Percentiles rank a stretch among this genome's conserved stretches.
Conservation (phyloP, 2,888 invertebrate genomes). For the Eucera pruinosa region DNA sequence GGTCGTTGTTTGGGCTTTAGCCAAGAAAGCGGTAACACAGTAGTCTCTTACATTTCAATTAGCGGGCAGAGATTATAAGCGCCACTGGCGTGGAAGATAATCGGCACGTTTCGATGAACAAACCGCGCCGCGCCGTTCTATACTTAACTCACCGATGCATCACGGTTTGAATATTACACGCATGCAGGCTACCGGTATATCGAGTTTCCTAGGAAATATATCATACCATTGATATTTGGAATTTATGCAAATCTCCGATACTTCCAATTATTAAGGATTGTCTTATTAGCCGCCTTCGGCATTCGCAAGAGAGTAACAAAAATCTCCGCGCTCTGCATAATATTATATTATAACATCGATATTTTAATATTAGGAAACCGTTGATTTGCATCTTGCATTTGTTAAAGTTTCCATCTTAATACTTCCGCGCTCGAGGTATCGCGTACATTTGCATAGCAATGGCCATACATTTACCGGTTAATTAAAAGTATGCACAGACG, state of each 20-base stretch:
- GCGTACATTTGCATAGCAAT: slow-evolving; percentile 26
- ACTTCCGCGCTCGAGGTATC: slow-evolving; percentile 16
- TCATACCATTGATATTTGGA: background rate
- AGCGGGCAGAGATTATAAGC: slow-evolving; percentile 61
- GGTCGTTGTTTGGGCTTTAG: slow-evolving; percentile 14
- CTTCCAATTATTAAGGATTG: no score
- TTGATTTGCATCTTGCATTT: no score
- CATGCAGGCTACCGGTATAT: slow-evolving; percentile 11
- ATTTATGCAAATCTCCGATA: no score
- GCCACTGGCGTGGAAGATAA: slow-evolving; percentile 37
- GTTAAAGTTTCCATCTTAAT: background rate
- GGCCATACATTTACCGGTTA: slow-evolving; percentile 2
- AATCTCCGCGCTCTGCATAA: no score
- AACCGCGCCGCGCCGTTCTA: slow-evolving; percentile 36
- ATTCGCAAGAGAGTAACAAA: no score
- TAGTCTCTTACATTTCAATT: slow-evolving; percentile 67
- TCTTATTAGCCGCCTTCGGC: background rate
- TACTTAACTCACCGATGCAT: background rate
- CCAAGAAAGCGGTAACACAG: slow-evolving; percentile 53
- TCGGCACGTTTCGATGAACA: slow-evolving; percentile 28
- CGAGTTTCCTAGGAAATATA: slow-evolving; percentile 10
- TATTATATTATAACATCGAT: no score
- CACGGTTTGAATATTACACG: slow-evolving; percentile 11
- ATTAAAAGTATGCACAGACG: slow-evolving; percentile 2
- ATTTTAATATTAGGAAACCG: no score